Evolutionary conservation across 2,113 vertebrate species (phyloP), one percentile per base, ranked within the genome.

Genomic region (Labrus mixtus): DNA sequence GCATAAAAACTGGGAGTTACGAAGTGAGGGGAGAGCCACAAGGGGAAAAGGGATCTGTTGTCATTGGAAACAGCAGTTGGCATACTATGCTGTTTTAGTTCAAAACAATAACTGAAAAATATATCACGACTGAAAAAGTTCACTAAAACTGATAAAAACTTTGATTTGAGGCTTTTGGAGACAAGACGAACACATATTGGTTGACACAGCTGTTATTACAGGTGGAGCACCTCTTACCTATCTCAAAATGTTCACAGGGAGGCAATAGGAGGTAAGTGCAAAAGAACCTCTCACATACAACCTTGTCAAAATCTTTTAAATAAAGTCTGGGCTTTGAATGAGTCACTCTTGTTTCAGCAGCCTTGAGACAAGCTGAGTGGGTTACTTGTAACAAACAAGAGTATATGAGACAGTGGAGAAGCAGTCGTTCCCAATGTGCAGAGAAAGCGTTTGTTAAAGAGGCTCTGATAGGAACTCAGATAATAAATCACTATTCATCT

Each of bases 1-100:
- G 54, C 25, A 76, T 17, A 6, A 39, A 39, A 53, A 15, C 23
- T 45, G 33, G 23, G 22, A 57, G 45, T 78, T 45, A 61, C 22
- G 16, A 41, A 25, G 46, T 66, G 82, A 72, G 64, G 11, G 19
- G 17, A 58, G 45, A 67, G 53, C 55, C 45, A 66, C 48, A 0
- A 39, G 41, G 61, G 33, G 1, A 41, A 62, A 56, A 54, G 22
- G 37, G 11, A 73, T 50, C 61, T 78, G 78, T 72, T 81, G 78
- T 73, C 71, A 75, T 19, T 81, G 74, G 78, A 84, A 81, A 84
- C 81, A 13, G 66, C 53, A 63, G 56, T 46, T 16, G 19, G 25
- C 20, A 22, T n/a, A 19, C 41, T 61, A 10, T n/a, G 41, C 29
- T 33, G 29, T 33, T 33, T 29, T 33, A 33, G 29, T 33, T 33